phyloP scores from a whole-genome alignment of 37 sponge, comb jelly and placozoan genomes.

The Cladorhizidae sp. region DNA sequence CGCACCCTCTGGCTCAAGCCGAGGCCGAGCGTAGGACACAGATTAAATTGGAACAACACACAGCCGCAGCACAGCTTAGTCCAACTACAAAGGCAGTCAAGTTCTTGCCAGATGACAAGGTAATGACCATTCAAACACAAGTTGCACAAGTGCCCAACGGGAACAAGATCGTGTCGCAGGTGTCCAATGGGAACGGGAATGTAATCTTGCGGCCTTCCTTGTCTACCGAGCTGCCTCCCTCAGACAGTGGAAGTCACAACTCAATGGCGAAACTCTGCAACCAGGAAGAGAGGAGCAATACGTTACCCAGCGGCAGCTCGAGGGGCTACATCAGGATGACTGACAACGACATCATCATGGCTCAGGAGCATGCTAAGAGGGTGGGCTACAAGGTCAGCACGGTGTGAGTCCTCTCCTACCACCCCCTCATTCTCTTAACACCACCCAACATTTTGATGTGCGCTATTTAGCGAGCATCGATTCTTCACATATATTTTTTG shows the following conservation, averaged over 20 bases:
- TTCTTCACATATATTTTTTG: no score
- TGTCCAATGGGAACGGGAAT: no score
- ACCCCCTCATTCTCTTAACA: background rate
- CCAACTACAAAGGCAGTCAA: background rate
- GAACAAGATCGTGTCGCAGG: background rate
- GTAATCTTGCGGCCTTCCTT: no score
- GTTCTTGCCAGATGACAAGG: background rate
- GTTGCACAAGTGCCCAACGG: background rate
- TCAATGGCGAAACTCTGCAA: no score
- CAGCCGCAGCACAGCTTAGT: background rate
- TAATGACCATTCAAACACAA: no score
- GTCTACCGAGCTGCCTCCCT: no score
- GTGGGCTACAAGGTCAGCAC: slow-evolving; percentile 73
- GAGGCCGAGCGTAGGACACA: slow-evolving; percentile 20
- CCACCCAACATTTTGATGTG: no score
- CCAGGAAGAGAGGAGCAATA: background rate
- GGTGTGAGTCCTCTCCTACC: slow-evolving; percentile 8
- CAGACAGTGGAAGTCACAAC: no score
- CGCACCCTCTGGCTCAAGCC: slow-evolving; percentile 42
- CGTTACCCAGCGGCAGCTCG: background rate
- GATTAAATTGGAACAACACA: background rate
- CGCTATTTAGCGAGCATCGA: no score
- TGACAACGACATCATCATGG: slow-evolving; percentile 32
- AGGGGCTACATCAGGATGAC: slow-evolving; percentile 4
- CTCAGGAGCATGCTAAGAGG: slow-evolving; percentile 49